Conservation (phyloP, 2,888 invertebrate species). For the Luffia ferchaultella region DNA sequence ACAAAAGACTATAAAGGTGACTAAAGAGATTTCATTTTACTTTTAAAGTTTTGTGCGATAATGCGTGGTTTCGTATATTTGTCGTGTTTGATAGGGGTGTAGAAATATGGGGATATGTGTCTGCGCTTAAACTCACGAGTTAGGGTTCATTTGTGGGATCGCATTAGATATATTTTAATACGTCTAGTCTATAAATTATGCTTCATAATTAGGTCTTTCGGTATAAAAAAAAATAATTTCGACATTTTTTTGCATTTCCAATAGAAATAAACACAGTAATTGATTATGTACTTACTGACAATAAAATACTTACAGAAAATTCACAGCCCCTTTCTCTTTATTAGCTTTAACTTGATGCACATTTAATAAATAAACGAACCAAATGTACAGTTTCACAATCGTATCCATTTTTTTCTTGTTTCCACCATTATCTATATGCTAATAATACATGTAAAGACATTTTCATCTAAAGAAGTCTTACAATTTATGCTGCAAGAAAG, state of each 20-base stretch:
- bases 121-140: no score
- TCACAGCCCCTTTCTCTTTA: constrained; percentile 48
- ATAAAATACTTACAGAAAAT: constrained; percentile 42
- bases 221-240: no score
- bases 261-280: neutral
- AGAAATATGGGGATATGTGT: no score
- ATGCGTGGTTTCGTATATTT: no score
- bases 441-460: neutral
- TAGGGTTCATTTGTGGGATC: no score
- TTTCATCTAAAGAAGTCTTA: neutral
- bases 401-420: neutral
- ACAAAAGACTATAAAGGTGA: no score
- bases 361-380: neutral
- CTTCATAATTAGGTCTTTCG: no score
- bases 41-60: no score
- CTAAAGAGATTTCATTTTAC: no score
- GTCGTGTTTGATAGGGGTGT: no score
- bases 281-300: neutral
- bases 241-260: neutral
- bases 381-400: neutral
- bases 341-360: constrained; percentile 21
- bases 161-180: no score
- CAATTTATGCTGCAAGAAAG: neutral
- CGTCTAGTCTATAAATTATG: no score
- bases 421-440: neutral